Conservation (phyloP, 2,888 invertebrate genomes). For the Eumerus sabulonum region DNA sequence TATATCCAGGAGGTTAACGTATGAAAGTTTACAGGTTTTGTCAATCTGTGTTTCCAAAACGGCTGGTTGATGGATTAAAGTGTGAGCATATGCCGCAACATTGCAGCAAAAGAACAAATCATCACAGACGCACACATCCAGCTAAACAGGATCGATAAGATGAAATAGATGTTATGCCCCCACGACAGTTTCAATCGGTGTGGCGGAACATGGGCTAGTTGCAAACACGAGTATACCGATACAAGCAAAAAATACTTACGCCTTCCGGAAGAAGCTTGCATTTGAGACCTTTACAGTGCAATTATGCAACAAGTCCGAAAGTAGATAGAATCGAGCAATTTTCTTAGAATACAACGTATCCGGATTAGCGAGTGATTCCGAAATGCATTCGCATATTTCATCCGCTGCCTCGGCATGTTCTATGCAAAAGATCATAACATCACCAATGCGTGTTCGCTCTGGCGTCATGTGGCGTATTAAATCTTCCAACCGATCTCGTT, state of each 20-base stretch:
- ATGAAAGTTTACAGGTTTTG: too few species aligned
- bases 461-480: constrained; percentile 91
- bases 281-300: constrained; percentile 97
- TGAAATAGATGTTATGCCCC: too few species aligned
- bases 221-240: too few species aligned
- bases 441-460: constrained; percentile 90
- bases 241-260: constrained; percentile 81
- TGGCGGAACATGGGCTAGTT: too few species aligned
- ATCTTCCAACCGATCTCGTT: constrained; percentile 95
- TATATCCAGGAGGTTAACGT: too few species aligned
- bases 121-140: too few species aligned
- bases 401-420: constrained; percentile 98
- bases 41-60: too few species aligned
- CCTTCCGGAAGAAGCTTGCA: constrained; percentile 94
- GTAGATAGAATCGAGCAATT: constrained; percentile 94
- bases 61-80: too few species aligned
- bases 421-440: constrained; percentile 99
- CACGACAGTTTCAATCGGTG: too few species aligned
- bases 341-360: constrained; percentile 91
- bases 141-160: too few species aligned
- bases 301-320: constrained; percentile 98
- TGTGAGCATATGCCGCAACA: too few species aligned
- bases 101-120: too few species aligned
- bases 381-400: constrained; percentile 95
- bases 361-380: constrained; percentile 89